These are phyloP conservation scores for Deilephila elpenor DNA, from an alignment of 2,888 invertebrate genomes.

Conservation along the genomic window DNA sequence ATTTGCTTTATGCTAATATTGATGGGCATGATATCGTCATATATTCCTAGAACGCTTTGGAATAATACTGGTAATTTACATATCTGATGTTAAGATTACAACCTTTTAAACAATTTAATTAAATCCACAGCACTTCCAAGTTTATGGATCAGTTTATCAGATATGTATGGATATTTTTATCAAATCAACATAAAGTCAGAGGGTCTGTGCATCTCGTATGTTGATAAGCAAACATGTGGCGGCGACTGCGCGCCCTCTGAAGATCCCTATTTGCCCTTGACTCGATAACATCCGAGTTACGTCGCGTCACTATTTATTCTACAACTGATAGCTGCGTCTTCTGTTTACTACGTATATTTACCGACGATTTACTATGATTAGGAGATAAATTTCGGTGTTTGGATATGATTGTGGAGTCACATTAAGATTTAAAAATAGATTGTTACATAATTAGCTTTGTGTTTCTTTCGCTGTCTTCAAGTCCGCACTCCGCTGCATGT, in stretches of 20 bases:
- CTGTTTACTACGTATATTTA: constrained; percentile 1
- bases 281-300: constrained; percentile 24
- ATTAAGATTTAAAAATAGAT: no score
- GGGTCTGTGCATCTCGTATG: constrained; percentile 9
- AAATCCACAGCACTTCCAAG: no score
- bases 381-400: not conserved
- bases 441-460: no score
- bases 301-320: constrained; percentile 23
- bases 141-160: not conserved
- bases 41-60: no score
- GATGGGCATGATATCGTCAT: no score
- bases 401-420: not conserved
- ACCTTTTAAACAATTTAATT: no score
- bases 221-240: constrained; percentile 25
- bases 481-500: no score
- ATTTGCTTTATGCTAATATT: no score
- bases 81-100: no score
- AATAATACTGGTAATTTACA: no score
- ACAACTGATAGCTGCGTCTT: not conserved
- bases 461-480: no score
- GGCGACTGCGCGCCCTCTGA: constrained; percentile 18
- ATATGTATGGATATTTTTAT: not conserved
- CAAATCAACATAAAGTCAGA: not conserved
- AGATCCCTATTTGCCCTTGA: constrained; percentile 24
- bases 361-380: not conserved